Evolutionary conservation across 30 jellyfish, hydroid and myxozoan genomes (phyloP), one percentile per base, ranked within the genome.

Genomic region (Pseudorhiza aurosa): DNA sequence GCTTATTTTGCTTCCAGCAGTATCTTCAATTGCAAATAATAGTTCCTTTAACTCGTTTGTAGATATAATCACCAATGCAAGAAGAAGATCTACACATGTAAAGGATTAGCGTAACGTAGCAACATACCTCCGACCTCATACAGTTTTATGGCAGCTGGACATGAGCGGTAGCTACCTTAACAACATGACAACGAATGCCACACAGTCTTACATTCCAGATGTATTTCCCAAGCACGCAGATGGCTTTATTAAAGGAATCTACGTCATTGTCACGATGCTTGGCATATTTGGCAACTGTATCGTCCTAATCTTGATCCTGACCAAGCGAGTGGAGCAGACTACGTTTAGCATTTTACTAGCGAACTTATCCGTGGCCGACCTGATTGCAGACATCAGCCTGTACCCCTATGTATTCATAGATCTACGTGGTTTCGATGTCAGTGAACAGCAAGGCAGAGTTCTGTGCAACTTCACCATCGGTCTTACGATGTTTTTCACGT

Each of bases 391-490:
- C 59, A 53, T 82, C 10, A 9, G 51, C 65, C 44, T 82, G 9
- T 68, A 57, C 30, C 94, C 94, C 1, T 82, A 82, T 32, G 58
- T 82, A 18, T 82, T 82, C 56, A 56, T 82, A 1, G 81, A 69
- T 37, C 50, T 82, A 7, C 58, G 59, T 24, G 94, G 79, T 45
- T 14, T 46, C 35, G 18, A 82, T 18, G 59, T 47, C 15, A 57
- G 72, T 42, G 24, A 39, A 17, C 14, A 5, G n/a, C 50, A 28
- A 6, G 85, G 85, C 10, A 21, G 56, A 4, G 2, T 56, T 18
- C 32, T 82, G 17, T 82, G 94, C 55, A 45, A 29, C 33, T 56
- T 68, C 51, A 82, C 94, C 2, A 31, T 82, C 8, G 94, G 94
- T 22, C 36, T 68, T 11, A 26, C 81, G 18, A n/a, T 36, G 28